Base-by-base conservation (phyloP, 2,888 invertebrate genomes). In the Sinotaia quadrata region DNA sequence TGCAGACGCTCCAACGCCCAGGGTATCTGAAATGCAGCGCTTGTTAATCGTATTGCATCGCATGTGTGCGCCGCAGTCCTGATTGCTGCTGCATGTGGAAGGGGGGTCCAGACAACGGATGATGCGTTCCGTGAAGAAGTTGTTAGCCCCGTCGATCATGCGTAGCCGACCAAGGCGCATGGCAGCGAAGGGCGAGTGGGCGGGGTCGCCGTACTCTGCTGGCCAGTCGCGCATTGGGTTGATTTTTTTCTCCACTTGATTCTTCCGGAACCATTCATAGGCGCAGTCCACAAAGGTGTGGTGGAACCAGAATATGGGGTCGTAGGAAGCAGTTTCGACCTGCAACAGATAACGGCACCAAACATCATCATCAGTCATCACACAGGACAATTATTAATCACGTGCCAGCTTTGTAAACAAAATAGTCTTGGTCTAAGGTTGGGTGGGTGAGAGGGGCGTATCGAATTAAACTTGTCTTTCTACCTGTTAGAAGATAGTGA, bases 111-210 rank as follows among this genome's bases (percentile, higher is more conserved):
- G 59, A 69, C 78, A 78, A 2, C 59, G 51, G 27, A 75, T 60
- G 34, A 65, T 67, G 15, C 49, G 58, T 29, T 63, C 60, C n/a
- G 47, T 27, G 69, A 81, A 79, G 37, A 73, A 74, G 51, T 82
- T 74, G 52, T 78, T 79, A 21, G 75, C 66, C 15, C 81, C 81
- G 67, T 83, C 81, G 24, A 80, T 80, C 62, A 81, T 82, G 31
- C 76, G 69, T 24, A 82, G 69, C 29, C 76, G 76, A 4, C 81
- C 79, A 29, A 84, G 62, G 5, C 83, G 76, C 74, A 83, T 76
- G 4, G 78, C 74, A 3, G 71, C 66, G 58, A 75, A 75, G 8
- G 74, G 74, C 12, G 71, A 61, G 62, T 75, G 73, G 7, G 52
- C 51, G 21, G 62, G 29, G 15, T 73, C 63, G 7, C 75, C 76